phyloP scores from a whole-genome alignment of 1,140 invertebrate species.

The Caenorhabditis latens region DNA sequence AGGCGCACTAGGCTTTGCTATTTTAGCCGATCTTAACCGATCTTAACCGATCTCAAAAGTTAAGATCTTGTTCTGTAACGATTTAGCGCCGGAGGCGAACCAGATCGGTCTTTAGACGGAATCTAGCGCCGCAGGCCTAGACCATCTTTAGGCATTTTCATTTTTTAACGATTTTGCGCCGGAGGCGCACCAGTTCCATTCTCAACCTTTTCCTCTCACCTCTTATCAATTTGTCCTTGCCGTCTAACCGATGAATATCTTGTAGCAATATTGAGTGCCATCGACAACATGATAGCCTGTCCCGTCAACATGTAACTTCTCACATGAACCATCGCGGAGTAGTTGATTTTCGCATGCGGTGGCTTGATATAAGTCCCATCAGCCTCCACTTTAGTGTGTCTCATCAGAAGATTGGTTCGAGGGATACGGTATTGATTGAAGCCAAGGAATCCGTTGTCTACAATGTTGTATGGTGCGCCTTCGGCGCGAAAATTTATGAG shows the following conservation, averaged over 20 bases:
- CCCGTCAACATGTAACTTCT: slow-evolving; percentile 83
- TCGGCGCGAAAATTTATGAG: too few species aligned
- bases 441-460: slow-evolving; percentile 77
- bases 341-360: slow-evolving; percentile 87
- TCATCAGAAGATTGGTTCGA: slow-evolving; percentile 90
- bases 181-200: too few species aligned
- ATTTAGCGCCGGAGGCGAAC: too few species aligned
- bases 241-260: slow-evolving; percentile 88
- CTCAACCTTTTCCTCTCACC: too few species aligned
- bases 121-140: too few species aligned
- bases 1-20: too few species aligned
- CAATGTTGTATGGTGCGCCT: slow-evolving; percentile 65
- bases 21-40: too few species aligned
- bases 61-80: too few species aligned
- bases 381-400: slow-evolving; percentile 83
- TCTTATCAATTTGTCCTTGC: slow-evolving; percentile 86
- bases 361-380: slow-evolving; percentile 91
- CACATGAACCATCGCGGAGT: slow-evolving; percentile 94
- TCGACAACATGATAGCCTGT: slow-evolving; percentile 70
- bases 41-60: too few species aligned
- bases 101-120: too few species aligned
- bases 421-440: slow-evolving; percentile 89
- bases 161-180: too few species aligned
- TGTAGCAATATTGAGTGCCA: slow-evolving; percentile 78
- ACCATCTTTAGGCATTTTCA: too few species aligned